Percentiles rank a stretch among this genome's conserved stretches.
Evolutionary conservation across 1,140 invertebrate species (phyloP).

Genomic region (Zaprionus vittiger): DNA sequence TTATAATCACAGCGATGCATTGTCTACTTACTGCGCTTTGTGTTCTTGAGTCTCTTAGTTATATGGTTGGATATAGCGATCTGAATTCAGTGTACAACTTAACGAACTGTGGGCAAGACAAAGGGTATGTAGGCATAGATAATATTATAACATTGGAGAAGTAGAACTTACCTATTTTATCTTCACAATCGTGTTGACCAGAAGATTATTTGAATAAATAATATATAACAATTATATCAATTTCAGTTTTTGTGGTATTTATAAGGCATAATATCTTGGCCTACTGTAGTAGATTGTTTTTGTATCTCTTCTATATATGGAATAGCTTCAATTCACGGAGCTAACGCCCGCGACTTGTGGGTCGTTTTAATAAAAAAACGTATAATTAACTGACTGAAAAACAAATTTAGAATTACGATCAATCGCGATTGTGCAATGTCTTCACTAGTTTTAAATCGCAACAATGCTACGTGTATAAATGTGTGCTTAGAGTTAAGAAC

Average conservation of each 20-base stretch:
- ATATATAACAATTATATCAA: conserved; percentile 48
- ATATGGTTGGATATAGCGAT: conserved; percentile 20
- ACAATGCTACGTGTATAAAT: conserved; percentile 17
- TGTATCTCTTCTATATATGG: too few relatives aligned
- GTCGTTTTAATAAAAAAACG: not conserved
- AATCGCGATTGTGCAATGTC: conserved; percentile 25
- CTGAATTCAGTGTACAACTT: conserved; percentile 32
- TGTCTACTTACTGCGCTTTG: conserved; percentile 27
- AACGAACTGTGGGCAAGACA: not conserved
- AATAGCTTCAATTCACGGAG: too few relatives aligned
- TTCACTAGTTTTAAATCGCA: conserved; percentile 25
- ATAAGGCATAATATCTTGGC: conserved; percentile 18
- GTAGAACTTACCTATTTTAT: conserved; percentile 43
- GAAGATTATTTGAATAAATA: conserved; percentile 27
- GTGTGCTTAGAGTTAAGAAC: conserved; percentile 36
- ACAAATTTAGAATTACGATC: conserved; percentile 30
- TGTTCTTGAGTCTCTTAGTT: conserved; percentile 4
- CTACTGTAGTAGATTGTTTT: conserved; percentile 5
- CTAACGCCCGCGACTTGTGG: too few relatives aligned
- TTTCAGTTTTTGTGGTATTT: conserved; percentile 27
- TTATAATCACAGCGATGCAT: not conserved
- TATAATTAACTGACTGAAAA: conserved; percentile 21
- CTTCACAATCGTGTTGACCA: conserved; percentile 37
- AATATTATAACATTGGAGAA: not conserved
- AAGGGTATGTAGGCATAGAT: not conserved